Conservation (phyloP, 2,113 vertebrate genomes). For the Pachycephala philippinensis region DNA sequence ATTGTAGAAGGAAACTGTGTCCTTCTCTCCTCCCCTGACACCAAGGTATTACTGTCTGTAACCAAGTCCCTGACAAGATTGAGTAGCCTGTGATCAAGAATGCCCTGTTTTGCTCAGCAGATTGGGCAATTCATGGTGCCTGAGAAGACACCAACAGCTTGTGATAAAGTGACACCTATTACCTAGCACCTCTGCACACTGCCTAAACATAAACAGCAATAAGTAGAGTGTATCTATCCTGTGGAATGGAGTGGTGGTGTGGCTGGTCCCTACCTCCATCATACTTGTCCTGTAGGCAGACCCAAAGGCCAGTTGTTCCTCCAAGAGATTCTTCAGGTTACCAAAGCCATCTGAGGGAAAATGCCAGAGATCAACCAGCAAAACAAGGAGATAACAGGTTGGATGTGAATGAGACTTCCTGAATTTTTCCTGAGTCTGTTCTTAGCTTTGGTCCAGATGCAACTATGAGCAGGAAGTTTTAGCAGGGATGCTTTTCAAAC, state of each 20-base stretch:
- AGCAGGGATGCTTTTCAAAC: neutral
- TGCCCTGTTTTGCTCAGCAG: neutral
- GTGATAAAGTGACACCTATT: neutral
- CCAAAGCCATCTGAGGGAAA: neutral
- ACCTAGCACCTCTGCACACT: neutral
- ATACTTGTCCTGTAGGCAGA: neutral
- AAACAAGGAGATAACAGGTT: neutral
- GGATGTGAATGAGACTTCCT: neutral
- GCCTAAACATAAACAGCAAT: neutral
- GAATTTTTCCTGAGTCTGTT: neutral
- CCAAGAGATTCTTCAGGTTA: neutral
- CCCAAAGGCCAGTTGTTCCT: neutral
- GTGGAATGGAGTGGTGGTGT: neutral
- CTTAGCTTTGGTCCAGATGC: neutral
- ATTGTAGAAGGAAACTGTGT: neutral
- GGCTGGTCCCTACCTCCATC: neutral
- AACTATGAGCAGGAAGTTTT: neutral
- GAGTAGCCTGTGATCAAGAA: neutral
- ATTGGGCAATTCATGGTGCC: neutral
- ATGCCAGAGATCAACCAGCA: neutral
- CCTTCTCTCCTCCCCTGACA: neutral
- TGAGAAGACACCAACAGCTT: neutral
- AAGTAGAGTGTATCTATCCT: neutral
- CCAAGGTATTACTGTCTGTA: neutral
- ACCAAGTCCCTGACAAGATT: neutral